Evolutionary conservation across 2,113 vertebrate genomes (phyloP).

Genomic region (Heloderma charlesbogerti): DNA sequence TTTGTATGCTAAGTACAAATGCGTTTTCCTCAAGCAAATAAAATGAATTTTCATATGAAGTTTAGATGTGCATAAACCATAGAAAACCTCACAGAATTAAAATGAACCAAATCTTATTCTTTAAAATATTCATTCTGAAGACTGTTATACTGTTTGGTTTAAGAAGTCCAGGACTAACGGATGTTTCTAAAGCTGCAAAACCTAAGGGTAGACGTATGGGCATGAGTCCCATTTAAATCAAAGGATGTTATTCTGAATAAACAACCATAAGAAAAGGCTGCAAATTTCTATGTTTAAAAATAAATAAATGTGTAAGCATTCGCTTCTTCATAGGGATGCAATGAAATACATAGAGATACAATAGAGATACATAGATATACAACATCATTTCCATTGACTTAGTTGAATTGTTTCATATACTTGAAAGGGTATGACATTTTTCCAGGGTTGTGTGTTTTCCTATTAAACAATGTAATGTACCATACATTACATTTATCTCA

Average conservation of each 20-base stretch:
- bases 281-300: neutral
- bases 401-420: neutral
- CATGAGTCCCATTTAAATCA: neutral
- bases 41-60: conserved; percentile 35
- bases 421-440: neutral
- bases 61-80: conserved; percentile 28
- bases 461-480: neutral
- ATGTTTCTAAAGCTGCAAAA: neutral
- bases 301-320: neutral
- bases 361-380: too few species aligned
- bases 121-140: neutral
- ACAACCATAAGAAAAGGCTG: neutral
- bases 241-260: neutral
- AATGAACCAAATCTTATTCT: neutral
- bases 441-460: neutral
- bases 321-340: neutral
- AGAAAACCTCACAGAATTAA: conserved; percentile 6
- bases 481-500: neutral
- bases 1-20: conserved; percentile 15
- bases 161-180: neutral
- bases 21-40: conserved; percentile 11
- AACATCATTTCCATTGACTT: neutral
- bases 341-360: too few species aligned
- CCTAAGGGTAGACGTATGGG: neutral
- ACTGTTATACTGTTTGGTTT: neutral